A percentile compares a stretch with the other conserved stretches of the same genome.
Evolutionary conservation across 2,113 vertebrate species (phyloP).

Genomic region (Erythrolamprus reginae): DNA sequence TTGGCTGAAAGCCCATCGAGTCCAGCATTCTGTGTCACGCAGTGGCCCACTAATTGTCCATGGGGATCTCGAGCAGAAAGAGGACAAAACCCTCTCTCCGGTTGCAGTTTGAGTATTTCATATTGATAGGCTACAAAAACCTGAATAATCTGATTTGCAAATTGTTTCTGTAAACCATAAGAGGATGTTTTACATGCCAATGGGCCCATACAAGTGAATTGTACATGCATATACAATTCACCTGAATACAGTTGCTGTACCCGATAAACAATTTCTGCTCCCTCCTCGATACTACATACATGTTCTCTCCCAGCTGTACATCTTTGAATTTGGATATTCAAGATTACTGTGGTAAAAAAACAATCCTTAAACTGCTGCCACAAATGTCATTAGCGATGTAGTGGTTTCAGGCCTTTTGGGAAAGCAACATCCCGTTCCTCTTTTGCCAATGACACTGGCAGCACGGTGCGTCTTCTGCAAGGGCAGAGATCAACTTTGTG

Average conservation of each 20-base stretch:
- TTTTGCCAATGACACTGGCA: no score
- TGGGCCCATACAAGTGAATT: background rate
- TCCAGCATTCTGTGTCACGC: no score
- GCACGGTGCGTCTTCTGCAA: no score
- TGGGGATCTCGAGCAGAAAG: no score
- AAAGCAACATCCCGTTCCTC: no score
- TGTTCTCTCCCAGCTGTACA: background rate
- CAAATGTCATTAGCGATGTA: no score
- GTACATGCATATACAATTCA: background rate
- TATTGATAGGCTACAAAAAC: background rate
- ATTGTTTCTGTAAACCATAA: background rate
- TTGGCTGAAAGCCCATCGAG: no score
- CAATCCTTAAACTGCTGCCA: no score
- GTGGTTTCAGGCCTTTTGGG: no score
- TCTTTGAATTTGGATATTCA: background rate
- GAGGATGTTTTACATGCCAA: background rate
- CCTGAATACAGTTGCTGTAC: background rate
- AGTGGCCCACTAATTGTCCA: no score
- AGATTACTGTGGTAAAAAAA: no score
- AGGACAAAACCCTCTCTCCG: background rate
- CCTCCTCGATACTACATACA: background rate
- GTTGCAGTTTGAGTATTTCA: background rate
- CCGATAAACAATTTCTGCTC: background rate
- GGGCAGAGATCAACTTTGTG: no score
- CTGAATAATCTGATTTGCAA: background rate